Evolutionary conservation across 1,140 invertebrate genomes (phyloP).

Genomic region (Temnothorax curvispinosus): DNA sequence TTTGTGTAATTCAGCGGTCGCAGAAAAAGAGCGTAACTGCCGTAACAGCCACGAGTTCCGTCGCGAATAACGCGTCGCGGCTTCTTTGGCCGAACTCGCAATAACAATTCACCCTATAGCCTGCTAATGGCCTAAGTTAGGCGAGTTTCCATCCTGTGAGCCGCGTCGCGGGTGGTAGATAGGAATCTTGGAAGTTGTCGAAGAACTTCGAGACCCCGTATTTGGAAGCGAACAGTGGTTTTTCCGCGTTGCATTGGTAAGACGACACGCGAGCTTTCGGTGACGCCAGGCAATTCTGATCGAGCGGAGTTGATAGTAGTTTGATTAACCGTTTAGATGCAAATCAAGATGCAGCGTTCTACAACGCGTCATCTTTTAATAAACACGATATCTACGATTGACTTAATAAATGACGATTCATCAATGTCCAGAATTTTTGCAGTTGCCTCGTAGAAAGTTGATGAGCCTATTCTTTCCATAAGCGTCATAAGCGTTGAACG

Average conservation of each 20-base stretch:
- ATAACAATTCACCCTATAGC: conserved; percentile 67
- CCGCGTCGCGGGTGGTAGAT: conserved; percentile 60
- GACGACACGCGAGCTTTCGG: conserved; percentile 45
- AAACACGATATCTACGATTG: background rate
- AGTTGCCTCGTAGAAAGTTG: background rate
- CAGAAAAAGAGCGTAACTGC: background rate
- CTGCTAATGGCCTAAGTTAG: conserved; percentile 72
- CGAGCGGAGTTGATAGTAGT: conserved; percentile 8
- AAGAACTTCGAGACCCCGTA: conserved; percentile 52
- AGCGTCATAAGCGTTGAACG: background rate
- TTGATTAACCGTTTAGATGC: conserved; percentile 61
- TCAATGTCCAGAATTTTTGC: background rate
- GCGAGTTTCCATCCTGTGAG: conserved; percentile 61
- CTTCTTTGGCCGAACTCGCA: conserved; percentile 51
- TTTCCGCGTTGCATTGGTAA: background rate
- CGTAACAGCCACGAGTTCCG: conserved; percentile 48
- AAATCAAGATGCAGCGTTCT: background rate
- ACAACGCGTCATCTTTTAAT: background rate
- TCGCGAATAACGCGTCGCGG: conserved; percentile 48
- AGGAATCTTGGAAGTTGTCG: conserved; percentile 68
- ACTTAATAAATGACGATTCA: background rate
- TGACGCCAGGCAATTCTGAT: conserved; percentile 43
- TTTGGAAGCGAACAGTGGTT: conserved; percentile 25
- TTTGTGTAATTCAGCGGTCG: conserved; percentile 48
- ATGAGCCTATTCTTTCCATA: background rate